Evolutionary conservation across 2,113 vertebrate species (phyloP).

Genomic region (Carlito syrichta): DNA sequence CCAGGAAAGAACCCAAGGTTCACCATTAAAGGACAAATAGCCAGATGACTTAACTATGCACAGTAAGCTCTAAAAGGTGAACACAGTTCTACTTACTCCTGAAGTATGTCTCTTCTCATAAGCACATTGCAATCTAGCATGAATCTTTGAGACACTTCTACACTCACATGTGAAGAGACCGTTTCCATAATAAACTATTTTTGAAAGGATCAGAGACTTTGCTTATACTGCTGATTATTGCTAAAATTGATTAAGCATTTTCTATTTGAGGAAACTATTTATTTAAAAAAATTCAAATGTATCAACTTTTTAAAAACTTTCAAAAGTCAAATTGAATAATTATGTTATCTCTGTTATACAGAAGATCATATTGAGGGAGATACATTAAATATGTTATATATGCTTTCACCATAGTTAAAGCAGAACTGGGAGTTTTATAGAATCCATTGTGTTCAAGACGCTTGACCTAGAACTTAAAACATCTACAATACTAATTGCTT

Average conservation of each 20-base stretch:
- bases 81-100: neutral
- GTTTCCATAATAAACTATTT: neutral
- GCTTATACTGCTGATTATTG: neutral
- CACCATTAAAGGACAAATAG: neutral
- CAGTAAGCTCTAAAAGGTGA: neutral
- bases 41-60: neutral
- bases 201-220: neutral
- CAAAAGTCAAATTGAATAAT: neutral
- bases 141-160: neutral
- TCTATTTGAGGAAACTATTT: neutral
- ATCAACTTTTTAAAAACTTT: neutral
- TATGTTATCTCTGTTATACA: neutral
- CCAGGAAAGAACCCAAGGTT: neutral
- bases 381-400: neutral
- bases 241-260: neutral
- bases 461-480: neutral
- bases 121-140: neutral
- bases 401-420: neutral
- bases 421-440: neutral
- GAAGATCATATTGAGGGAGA: neutral
- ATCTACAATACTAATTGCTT: neutral
- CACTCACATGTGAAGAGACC: neutral
- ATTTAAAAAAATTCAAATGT: neutral
- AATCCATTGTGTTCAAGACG: neutral
- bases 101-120: neutral